phyloP scores from a whole-genome alignment of 1,140 invertebrate genomes.

The Oedothorax gibbosus region DNA sequence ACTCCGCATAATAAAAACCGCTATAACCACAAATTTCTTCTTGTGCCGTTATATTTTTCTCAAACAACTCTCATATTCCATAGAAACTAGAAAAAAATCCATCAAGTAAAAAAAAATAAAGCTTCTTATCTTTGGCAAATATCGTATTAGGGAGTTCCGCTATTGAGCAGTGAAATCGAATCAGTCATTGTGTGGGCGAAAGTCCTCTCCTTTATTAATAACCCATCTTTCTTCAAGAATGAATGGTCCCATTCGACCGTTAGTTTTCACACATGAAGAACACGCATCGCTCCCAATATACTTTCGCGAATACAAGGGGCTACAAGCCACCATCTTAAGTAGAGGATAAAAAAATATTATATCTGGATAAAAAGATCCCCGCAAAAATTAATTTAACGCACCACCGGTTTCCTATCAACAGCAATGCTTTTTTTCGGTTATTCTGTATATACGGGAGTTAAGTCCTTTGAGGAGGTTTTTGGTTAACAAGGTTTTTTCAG shows the following conservation, averaged over 20 bases:
- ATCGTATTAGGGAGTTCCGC: conserved; percentile 59
- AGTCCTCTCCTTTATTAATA: conserved; percentile 53
- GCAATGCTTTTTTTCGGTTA: conserved; percentile 6
- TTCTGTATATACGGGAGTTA: conserved; percentile 50
- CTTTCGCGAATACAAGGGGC: conserved; percentile 32
- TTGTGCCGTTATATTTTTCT: conserved; percentile 2
- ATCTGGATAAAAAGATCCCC: conserved; percentile 43
- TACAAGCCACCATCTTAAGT: conserved; percentile 53
- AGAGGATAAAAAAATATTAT: conserved; percentile 28
- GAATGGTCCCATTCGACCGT: conserved; percentile 51
- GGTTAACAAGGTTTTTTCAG: conserved; percentile 60
- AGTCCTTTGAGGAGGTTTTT: conserved; percentile 47
- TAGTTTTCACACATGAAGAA: conserved; percentile 57
- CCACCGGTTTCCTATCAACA: conserved; percentile 56
- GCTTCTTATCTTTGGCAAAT: conserved; percentile 46
- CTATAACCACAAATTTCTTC: conserved; percentile 15
- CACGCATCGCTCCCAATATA: conserved; percentile 49
- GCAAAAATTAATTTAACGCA: conserved; percentile 60
- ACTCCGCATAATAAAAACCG: neutral
- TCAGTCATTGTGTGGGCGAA: conserved; percentile 33
- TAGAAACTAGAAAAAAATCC: conserved; percentile 24
- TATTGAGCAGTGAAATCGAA: conserved; percentile 57
- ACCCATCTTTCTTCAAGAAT: conserved; percentile 33
- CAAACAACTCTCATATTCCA: conserved; percentile 20
- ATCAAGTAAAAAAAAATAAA: neutral